Conservation (phyloP, 2,797 vertebrate species). For the Pseudomugil gertrudae region DNA sequence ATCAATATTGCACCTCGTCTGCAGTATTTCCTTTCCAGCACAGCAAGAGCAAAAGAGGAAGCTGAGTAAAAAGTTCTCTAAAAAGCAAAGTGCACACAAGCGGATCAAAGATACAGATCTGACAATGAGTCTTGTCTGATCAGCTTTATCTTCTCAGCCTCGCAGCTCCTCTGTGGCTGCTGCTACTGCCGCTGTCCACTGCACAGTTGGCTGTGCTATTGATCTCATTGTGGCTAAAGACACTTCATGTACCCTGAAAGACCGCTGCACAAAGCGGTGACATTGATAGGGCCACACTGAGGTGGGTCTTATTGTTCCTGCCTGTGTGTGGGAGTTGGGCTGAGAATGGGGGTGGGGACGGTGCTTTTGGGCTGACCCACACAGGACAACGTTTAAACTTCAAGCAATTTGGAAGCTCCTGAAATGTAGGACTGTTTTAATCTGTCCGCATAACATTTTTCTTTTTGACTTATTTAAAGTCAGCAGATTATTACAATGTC, state of each 20-base stretch:
- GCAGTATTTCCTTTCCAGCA: conserved; percentile 25
- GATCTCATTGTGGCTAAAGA: conserved; percentile 82
- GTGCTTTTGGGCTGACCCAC: conserved; percentile 66
- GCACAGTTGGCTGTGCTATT: conserved; percentile 79
- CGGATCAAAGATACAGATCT: conserved; percentile 76
- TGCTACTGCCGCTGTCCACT: conserved; percentile 51
- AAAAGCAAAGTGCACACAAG: conserved; percentile 47
- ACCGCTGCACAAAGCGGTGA: conserved; percentile 80
- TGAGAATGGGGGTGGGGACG: conserved; percentile 68
- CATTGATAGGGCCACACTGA: conserved; percentile 84
- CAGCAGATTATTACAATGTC: conserved; percentile 51
- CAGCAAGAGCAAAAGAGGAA: conserved; percentile 24
- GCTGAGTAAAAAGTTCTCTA: conserved; percentile 29
- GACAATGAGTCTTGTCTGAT: conserved; percentile 60
- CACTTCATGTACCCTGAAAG: conserved; percentile 85
- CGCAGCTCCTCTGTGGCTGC: conserved; percentile 40
- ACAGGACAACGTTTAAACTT: conserved; percentile 67
- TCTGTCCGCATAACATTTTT: conserved; percentile 37
- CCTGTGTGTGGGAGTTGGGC: conserved; percentile 77
- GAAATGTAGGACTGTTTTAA: conserved; percentile 56
- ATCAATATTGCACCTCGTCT: conserved; percentile 60
- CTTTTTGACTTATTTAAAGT: conserved; percentile 59
- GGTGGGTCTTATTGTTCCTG: conserved; percentile 82
- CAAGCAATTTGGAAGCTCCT: conserved; percentile 59
- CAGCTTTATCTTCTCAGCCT: conserved; percentile 68